Evolutionary conservation across 2,888 invertebrate species (phyloP).

Genomic region (Crioceris asparagi): DNA sequence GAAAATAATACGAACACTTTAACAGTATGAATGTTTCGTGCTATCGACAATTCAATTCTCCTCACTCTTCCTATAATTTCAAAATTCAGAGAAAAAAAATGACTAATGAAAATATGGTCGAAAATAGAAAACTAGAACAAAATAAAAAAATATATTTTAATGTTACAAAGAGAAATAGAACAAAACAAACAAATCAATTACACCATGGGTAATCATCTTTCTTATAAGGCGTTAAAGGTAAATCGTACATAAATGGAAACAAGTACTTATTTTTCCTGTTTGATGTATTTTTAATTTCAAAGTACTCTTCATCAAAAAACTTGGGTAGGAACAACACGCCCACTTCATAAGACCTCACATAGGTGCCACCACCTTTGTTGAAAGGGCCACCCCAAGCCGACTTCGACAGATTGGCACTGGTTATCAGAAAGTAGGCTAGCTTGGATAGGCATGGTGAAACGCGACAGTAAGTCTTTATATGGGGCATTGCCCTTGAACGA

Average conservation of each 20-base stretch:
- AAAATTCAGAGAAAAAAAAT: too few relatives aligned
- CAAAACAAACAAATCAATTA: too few relatives aligned
- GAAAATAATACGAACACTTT: too few relatives aligned
- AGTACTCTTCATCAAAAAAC: conserved; percentile 57
- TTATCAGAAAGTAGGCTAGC: conserved; percentile 75
- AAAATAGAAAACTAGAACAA: too few relatives aligned
- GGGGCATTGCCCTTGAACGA: conserved; percentile 83
- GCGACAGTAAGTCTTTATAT: conserved; percentile 85
- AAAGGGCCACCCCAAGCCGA: conserved; percentile 88
- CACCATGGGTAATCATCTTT: conserved; percentile 55
- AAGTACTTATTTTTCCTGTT: conserved; percentile 27
- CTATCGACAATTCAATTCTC: too few relatives aligned
- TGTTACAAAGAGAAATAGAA: too few relatives aligned
- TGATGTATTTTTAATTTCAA: conserved; percentile 27
- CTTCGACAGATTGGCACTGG: conserved; percentile 93
- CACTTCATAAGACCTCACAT: conserved; percentile 81
- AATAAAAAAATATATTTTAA: too few relatives aligned
- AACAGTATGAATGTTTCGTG: too few relatives aligned
- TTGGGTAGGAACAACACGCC: conserved; percentile 82
- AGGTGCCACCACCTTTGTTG: conserved; percentile 33
- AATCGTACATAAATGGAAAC: conserved; percentile 70
- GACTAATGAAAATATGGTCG: too few relatives aligned
- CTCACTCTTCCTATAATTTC: too few relatives aligned
- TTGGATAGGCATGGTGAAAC: conserved; percentile 54
- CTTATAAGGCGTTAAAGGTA: conserved; percentile 65